Percentiles rank a stretch among this genome's conserved stretches.
Evolutionary conservation across 1,140 invertebrate species (phyloP).

Genomic region (fruit fly (Drosophila melanogaster)): Release_6_plus_ISO1_MT NT_033777.3:28809501-28810000

Average conservation of each 20-base stretch:
- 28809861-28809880: slow-evolving; percentile 87
- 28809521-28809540: slow-evolving; percentile 85
- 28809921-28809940: slow-evolving; percentile 86
- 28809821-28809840: slow-evolving; percentile 85
- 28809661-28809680: slow-evolving; percentile 86
- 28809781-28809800: slow-evolving; percentile 84
- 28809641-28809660: slow-evolving; percentile 86
- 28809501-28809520: slow-evolving; percentile 84
- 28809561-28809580: slow-evolving; percentile 87
- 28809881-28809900: slow-evolving; percentile 86
- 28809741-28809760: slow-evolving; percentile 86
- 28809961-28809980: slow-evolving; percentile 85
- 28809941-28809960: slow-evolving; percentile 85
- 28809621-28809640: slow-evolving; percentile 86
- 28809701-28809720: slow-evolving; percentile 85
- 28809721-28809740: slow-evolving; percentile 85
- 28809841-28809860: slow-evolving; percentile 86
- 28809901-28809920: slow-evolving; percentile 85
- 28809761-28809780: slow-evolving; percentile 85
- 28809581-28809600: slow-evolving; percentile 86
- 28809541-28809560: slow-evolving; percentile 85
- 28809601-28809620: slow-evolving; percentile 86
- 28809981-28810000: slow-evolving; percentile 85
- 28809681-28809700: slow-evolving; percentile 85
- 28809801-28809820: slow-evolving; percentile 85